Percentiles rank a stretch among this genome's conserved stretches.
Conservation (phyloP, 2,113 vertebrate genomes). For the Syngnathus scovelli region DNA sequence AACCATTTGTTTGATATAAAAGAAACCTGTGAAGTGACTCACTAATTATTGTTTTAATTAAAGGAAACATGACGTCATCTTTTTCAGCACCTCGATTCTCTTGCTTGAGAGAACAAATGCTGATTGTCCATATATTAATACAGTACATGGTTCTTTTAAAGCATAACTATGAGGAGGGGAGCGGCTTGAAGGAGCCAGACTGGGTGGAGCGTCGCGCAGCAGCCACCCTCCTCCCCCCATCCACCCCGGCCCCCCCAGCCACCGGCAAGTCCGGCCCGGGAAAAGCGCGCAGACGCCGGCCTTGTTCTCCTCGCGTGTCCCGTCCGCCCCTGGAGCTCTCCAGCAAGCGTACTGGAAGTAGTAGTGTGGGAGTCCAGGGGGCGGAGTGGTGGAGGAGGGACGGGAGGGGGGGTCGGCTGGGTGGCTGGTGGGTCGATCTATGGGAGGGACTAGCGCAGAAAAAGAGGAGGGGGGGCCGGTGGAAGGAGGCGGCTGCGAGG, state of each 20-base stretch:
- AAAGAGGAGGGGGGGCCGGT: conserved; percentile 64
- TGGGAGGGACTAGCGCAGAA: conserved; percentile 71
- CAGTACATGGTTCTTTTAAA: conserved; percentile 52
- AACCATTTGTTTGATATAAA: too few relatives aligned
- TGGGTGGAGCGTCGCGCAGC: conserved; percentile 61
- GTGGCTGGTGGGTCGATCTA: conserved; percentile 56
- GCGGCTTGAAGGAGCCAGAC: conserved; percentile 68
- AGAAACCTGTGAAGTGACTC: too few relatives aligned
- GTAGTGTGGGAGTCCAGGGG: conserved; percentile 31
- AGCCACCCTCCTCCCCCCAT: background rate
- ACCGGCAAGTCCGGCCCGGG: conserved; percentile 47
- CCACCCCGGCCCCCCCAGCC: background rate
- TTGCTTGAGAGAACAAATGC: conserved; percentile 24
- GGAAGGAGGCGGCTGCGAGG: conserved; percentile 69
- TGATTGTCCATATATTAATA: background rate
- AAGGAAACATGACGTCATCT: background rate
- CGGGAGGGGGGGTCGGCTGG: conserved; percentile 41
- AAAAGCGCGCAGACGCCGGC: conserved; percentile 68
- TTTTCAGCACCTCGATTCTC: background rate
- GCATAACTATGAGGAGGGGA: conserved; percentile 47
- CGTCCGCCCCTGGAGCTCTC: conserved; percentile 49
- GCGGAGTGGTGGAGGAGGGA: conserved; percentile 62
- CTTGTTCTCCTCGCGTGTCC: conserved; percentile 44
- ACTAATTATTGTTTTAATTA: background rate
- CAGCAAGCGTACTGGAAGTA: conserved; percentile 45